Base-by-base conservation (phyloP, 2,888 invertebrate genomes). In the Nebria brevicollis region DNA sequence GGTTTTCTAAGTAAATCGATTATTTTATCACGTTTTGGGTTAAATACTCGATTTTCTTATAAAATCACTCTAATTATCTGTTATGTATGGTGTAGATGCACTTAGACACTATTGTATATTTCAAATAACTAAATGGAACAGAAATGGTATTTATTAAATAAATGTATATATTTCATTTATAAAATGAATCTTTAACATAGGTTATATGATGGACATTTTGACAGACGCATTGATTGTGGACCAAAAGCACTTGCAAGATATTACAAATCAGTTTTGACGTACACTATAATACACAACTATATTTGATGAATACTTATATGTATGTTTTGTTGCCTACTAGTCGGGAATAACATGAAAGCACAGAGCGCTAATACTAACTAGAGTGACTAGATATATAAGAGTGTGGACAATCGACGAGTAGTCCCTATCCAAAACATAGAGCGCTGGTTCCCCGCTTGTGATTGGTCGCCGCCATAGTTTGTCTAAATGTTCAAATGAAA, bases 31-130 rank as follows among this genome's bases (percentile, higher is more conserved):
- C 34, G 34, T 34, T 34, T 34, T 54, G 0, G 13, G 4, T 54
- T 11, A 43, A 43, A 43, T 43, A 43, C 6, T 54, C 54, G 54
- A 43, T 43, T 43, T 43, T 10, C 11, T 54, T 54, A 54, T 1
- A 54, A 54, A 54, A 13, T 13, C 54, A 13, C 54, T 7, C 54
- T 13, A 54, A 54, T 54, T 54, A 54, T 6, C 2, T 54, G 54
- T 70, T 34, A 70, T 70, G 20, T 70, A 70, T 20, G 25, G 10
- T 70, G 41, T 80, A 80, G 80, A 70, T 75, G 80, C 80, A 80
- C 80, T 68, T 80, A 80, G 75, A 72, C 64, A 80, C 75, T 80
- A 75, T 80, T 80, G 75, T 80, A 70, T 80, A 80, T 79, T 75
- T 68, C 26, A 73, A 41, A 42, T 73, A 41, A 73, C 15, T 73